Evolutionary conservation across 2,797 vertebrate genomes (phyloP), one percentile per base, ranked within the genome.

Genomic region (Manis pentadactyla): DNA sequence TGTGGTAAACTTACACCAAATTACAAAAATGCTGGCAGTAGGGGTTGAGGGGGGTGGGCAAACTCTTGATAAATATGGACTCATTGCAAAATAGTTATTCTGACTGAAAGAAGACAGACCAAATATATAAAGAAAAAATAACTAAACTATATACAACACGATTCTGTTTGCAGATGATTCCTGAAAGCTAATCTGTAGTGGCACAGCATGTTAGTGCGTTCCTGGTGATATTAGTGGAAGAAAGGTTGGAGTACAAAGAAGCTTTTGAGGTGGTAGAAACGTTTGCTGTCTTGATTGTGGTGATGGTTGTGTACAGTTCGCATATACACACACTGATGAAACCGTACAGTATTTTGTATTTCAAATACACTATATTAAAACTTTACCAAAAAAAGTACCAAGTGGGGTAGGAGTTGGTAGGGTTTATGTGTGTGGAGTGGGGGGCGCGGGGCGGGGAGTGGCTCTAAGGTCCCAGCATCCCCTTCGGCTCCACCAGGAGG

Each of bases 401-500:
- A 15, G 64, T 5, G 0, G 5, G 7, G 37, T 1, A 9, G 18
- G 7, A 0, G 7, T 1, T 0, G 21, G 31, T n/a, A n/a, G n/a
- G n/a, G n/a, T 2, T 4, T 0, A 7, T 9, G 8, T 9, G 2
- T 7, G 68, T 7, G 25, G 14, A 9, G 31, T 14, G n/a, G 19
- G 1, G 37, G 21, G 13, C 0, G 0, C 2, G 29, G 5, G 10
- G 31, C 10, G 11, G 46, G 46, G 13, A 13, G 0, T 2, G 61
- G 5, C 21, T 27, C 39, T 0, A 7, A 3, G 10, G 2, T 53
- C 96, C 97, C 98, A 39, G 87, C 73, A 37, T 95, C 27, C 97
- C 66, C 13, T 90, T 29, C 21, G 21, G 10, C 10, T 0, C 7
- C 27, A 2, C 5, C 73, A 98, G 97, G 29, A 98, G 98, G 98